Evolutionary conservation across 1,140 invertebrate genomes (phyloP).

Genomic region (Delia radicum): DNA sequence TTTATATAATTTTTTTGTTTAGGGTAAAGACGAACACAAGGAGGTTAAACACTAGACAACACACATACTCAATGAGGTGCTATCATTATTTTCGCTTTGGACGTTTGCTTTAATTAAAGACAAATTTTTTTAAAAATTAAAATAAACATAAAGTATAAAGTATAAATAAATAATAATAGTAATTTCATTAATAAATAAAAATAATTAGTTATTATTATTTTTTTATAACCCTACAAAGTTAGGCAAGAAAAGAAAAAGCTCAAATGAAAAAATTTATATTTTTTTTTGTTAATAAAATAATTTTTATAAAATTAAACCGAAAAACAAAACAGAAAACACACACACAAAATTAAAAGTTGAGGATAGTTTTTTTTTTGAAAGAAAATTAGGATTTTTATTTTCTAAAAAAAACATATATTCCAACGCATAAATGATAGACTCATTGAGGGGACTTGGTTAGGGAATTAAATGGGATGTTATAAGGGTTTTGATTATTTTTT

Average conservation of each 20-base stretch:
- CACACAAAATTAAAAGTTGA: conserved; percentile 23
- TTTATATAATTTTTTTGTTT: conserved; percentile 28
- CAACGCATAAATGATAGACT: conserved; percentile 56
- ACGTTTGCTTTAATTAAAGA: conserved; percentile 33
- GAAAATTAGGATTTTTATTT: conserved; percentile 22
- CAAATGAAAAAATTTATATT: conserved; percentile 41
- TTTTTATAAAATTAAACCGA: conserved; percentile 26
- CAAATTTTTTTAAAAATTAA: conserved; percentile 32
- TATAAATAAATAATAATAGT: conserved; percentile 29
- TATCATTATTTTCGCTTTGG: conserved; percentile 55
- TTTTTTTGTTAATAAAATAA: conserved; percentile 26
- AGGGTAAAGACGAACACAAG: conserved; percentile 70
- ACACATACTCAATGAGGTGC: conserved; percentile 62
- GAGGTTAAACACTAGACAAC: conserved; percentile 71
- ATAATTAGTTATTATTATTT: conserved; percentile 26
- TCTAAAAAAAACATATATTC: conserved; percentile 29
- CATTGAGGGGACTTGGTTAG: conserved; percentile 53
- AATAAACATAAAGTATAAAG: conserved; percentile 31
- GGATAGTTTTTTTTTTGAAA: background rate
- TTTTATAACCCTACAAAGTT: conserved; percentile 32
- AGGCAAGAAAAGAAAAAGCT: conserved; percentile 56
- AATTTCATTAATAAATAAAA: conserved; percentile 28
- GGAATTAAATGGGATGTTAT: conserved; percentile 39
- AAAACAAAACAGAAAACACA: conserved; percentile 26
- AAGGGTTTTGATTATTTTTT: conserved; percentile 40